Percentiles rank a stretch among this genome's conserved stretches.
Conservation (phyloP, 2,888 invertebrate species). For the Aquatica leii region DNA sequence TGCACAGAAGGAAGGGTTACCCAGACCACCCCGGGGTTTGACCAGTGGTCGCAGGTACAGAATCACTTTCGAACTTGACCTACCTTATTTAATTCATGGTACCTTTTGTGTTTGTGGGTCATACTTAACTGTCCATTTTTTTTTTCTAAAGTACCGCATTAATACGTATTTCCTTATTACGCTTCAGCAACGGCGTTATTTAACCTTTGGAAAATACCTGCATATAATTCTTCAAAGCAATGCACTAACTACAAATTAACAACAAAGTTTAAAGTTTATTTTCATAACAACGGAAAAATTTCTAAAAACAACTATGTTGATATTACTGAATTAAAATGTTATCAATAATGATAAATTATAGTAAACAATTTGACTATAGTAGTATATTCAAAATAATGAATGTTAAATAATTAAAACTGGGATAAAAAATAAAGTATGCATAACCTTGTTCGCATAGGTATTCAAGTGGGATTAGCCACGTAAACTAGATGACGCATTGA, state of each 20-base stretch:
- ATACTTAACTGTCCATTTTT: constrained; percentile 39
- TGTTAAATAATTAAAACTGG: neutral
- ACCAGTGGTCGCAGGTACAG: constrained; percentile 49
- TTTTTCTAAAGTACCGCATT: constrained; percentile 44
- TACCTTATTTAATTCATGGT: constrained; percentile 42
- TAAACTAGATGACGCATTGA: constrained; percentile 33
- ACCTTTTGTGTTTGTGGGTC: constrained; percentile 23
- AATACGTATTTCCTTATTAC: constrained; percentile 49
- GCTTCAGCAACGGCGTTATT: constrained; percentile 15
- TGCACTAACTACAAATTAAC: no score
- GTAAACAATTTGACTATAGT: no score
- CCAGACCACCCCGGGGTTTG: constrained; percentile 48
- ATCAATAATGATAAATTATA: no score
- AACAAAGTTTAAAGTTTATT: no score
- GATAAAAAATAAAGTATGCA: constrained; percentile 14
- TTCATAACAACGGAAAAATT: no score
- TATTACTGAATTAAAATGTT: no score
- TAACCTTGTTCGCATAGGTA: no score
- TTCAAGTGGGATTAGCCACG: constrained; percentile 27
- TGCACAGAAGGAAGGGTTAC: constrained; percentile 41
- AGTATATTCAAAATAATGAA: no score
- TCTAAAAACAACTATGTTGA: no score
- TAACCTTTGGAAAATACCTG: no score
- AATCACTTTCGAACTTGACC: constrained; percentile 51
- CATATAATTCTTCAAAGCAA: no score